Conservation (phyloP, 2,888 invertebrate genomes). For the Abrostola tripartita region DNA sequence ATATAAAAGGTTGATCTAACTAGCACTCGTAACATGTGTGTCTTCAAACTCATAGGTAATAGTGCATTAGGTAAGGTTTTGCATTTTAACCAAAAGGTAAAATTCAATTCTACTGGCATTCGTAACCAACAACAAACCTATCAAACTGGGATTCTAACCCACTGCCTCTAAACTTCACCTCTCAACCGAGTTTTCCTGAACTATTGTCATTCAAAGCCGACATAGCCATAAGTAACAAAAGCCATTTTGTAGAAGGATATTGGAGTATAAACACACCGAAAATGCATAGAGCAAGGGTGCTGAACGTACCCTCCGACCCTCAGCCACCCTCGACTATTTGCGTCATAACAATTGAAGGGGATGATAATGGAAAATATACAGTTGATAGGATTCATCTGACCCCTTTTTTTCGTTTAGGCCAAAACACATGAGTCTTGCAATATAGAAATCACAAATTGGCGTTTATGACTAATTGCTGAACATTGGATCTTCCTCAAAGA, state of each 20-base stretch:
- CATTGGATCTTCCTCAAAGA: too few relatives aligned
- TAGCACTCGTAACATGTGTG: too few relatives aligned
- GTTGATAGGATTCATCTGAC: constrained; percentile 23
- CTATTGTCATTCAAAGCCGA: background rate
- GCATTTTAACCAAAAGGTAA: too few relatives aligned
- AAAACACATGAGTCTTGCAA: background rate
- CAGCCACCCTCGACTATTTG: constrained; percentile 47
- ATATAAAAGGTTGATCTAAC: background rate
- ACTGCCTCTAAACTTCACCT: too few relatives aligned
- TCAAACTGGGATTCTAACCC: too few relatives aligned
- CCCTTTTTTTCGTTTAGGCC: constrained; percentile 3
- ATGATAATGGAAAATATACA: constrained; percentile 33
- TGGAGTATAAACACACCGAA: constrained; percentile 31
- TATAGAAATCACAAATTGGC: background rate
- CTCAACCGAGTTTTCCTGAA: background rate
- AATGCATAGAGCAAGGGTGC: constrained; percentile 28
- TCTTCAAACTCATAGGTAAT: too few relatives aligned
- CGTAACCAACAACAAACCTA: too few relatives aligned
- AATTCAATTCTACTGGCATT: too few relatives aligned
- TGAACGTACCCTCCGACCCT: constrained; percentile 16
- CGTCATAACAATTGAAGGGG: constrained; percentile 43
- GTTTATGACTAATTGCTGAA: background rate
- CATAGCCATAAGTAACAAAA: background rate
- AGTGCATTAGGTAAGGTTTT: too few relatives aligned
- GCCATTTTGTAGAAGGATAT: constrained; percentile 17